These are phyloP conservation scores for Heliothis peltigera DNA, from an alignment of 2,888 invertebrate genomes.

Conservation along the genomic window DNA sequence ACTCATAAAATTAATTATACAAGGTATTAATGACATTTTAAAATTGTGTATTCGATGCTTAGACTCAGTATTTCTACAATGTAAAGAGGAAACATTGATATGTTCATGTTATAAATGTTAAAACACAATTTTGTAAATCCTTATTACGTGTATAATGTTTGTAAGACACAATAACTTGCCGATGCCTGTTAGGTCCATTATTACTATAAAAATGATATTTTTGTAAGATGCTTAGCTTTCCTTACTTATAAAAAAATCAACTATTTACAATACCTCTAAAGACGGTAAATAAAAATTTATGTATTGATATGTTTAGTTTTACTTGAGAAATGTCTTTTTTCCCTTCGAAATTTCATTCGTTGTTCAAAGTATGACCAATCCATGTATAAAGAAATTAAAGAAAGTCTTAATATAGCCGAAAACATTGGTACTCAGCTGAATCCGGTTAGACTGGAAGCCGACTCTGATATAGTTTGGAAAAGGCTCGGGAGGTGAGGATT, in stretches of 20 bases:
- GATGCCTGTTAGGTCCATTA: conserved; percentile 81
- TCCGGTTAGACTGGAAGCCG: too few relatives aligned
- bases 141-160: conserved; percentile 63
- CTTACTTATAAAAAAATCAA: conserved; percentile 85
- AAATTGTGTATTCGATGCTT: conserved; percentile 41
- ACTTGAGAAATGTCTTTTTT: neutral
- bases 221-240: conserved; percentile 90
- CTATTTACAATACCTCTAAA: conserved; percentile 86
- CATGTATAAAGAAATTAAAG: too few relatives aligned
- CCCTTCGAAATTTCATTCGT: too few relatives aligned
- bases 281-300: conserved; percentile 86
- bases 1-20: conserved; percentile 36
- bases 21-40: conserved; percentile 36
- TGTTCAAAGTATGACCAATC: too few relatives aligned
- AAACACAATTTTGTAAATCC: conserved; percentile 56
- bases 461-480: too few relatives aligned
- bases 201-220: conserved; percentile 84
- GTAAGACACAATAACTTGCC: conserved; percentile 76
- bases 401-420: too few relatives aligned
- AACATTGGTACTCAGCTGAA: too few relatives aligned
- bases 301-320: conserved; percentile 72
- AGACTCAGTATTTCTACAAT: conserved; percentile 36
- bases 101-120: conserved; percentile 54
- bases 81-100: conserved; percentile 34
- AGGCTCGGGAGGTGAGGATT: too few relatives aligned